Base-by-base conservation (phyloP, 53 echinoderm and acorn worm genomes). In the Patiria pectinifera region DNA sequence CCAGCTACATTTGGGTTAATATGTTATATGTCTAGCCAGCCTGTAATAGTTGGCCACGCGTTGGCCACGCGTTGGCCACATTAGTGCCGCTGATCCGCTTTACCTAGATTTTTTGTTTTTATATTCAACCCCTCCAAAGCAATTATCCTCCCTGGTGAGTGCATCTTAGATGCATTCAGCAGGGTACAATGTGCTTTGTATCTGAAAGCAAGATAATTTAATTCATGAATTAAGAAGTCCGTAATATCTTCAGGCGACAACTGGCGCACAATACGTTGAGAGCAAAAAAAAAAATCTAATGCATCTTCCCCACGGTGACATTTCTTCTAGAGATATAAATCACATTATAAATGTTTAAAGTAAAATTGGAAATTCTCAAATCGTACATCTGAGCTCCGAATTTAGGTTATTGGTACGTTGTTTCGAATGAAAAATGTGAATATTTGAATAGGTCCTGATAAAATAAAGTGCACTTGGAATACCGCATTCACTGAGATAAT, bases 1-100 rank as follows among this genome's bases (percentile, higher is more conserved):
- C 18, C 88, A 5, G 78, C 76, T 53, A 78, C 76, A 78, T 88
- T 78, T 88, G 75, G 78, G 88, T 60, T 59, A 80, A 80, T 59
- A 44, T 76, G 74, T 14, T 23, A 48, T 59, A 44, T 76, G 74
- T 14, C 48, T 49, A 87, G 6, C 71, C 47, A 43, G 47, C 61
- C 11, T 10, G 22, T 74, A 18, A 8, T 18, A 74, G 74, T 74
- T 23, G 18, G 4, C 18, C 74, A 4, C 24, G 9, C 22, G 24
- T 74, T 23, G 18, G 4, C 18, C 74, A 4, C 24, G 9, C 22
- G 24, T 4, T 14, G 19, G 19, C 14, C 15, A 18, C 15, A 66
- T 66, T 66, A 66, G 3, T 11, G 4, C 15, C 3, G 4, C 66
- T 66, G 15, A 66, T 66, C 19, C 14, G 66, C 19, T 66, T 66